These are phyloP conservation scores for Rhagonycha fulva DNA, from an alignment of 2,888 invertebrate genomes.

Conservation along the genomic window DNA sequence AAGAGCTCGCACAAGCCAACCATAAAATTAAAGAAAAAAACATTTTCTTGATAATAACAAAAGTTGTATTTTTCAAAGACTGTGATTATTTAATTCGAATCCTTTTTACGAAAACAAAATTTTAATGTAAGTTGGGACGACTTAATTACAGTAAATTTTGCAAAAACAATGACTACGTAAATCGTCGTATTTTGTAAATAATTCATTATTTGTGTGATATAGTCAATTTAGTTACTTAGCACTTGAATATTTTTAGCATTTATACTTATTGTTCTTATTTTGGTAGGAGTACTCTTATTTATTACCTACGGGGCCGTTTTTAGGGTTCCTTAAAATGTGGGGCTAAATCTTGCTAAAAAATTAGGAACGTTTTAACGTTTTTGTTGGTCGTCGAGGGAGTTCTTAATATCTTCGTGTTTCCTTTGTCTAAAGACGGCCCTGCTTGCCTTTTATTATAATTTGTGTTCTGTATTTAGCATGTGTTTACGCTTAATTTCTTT, in stretches of 20 bases:
- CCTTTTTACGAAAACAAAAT: too few species aligned
- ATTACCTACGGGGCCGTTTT: not conserved
- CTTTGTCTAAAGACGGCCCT: not conserved
- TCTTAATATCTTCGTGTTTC: not conserved
- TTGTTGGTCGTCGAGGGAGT: not conserved
- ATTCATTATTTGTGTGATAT: not conserved
- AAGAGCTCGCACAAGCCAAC: not conserved
- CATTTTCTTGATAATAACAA: too few species aligned
- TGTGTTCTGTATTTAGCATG: not conserved
- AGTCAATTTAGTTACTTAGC: not conserved
- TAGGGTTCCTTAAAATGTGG: not conserved
- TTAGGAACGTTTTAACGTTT: not conserved
- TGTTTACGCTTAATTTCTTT: not conserved
- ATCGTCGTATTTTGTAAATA: not conserved
- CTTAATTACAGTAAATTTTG: not conserved
- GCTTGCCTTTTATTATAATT: not conserved
- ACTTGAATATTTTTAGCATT: not conserved
- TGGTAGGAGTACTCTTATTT: not conserved
- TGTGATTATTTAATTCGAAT: too few species aligned
- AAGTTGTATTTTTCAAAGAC: too few species aligned
- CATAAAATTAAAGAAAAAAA: not conserved
- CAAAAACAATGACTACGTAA: not conserved
- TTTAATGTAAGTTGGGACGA: not conserved
- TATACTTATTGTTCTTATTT: not conserved
- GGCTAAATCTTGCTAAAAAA: not conserved